Base-by-base conservation (phyloP, 1,140 invertebrate genomes). In the Drosophila asahinai region DNA sequence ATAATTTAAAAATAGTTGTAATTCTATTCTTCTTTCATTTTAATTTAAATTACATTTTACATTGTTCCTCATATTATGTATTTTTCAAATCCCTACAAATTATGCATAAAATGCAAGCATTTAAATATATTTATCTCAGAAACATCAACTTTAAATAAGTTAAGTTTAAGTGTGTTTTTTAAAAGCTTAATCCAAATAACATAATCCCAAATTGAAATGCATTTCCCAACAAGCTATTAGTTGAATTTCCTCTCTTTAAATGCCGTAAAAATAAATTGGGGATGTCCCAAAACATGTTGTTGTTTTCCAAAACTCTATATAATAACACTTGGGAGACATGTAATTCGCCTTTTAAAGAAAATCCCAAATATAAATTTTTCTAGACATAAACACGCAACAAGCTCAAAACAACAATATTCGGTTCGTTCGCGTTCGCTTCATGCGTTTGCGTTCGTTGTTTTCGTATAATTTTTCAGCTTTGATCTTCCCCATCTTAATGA, bases 401-500 rank as follows among this genome's bases (percentile, higher is more conserved):
- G 40, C 8, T 12, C 14, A 25, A 33, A 54, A 57, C 17, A 55
- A 55, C 52, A 47, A 52, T 22, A 63, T 38, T 55, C 8, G 17
- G 14, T 38, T 47, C 22, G 12, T 8, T 40, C 27, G 17, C 17
- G 22, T 25, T 36, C 11, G 5, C 22, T 11, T 0, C 11, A 5
- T 54, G 36, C 52, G 19, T n/a, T 57, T 54, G 36, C 52, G 19
- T n/a, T 57, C 54, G 54, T 48, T 66, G 38, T 51, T 70, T 70
- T 57, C 30, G 64, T 47, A 71, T 68, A 40, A 40, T 55, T 70
- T 54, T 47, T 27, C 36, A 19, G 40, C 63, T 68, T 71, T 71
- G 67, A 68, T 71, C 64, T 68, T 55, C 25, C 51, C 40, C 49
- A 57, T 55, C 67, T 47, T 71, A 71, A 71, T 71, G 67, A 55